Conservation (phyloP, 2,888 invertebrate species). For the Brachyptera putata region DNA sequence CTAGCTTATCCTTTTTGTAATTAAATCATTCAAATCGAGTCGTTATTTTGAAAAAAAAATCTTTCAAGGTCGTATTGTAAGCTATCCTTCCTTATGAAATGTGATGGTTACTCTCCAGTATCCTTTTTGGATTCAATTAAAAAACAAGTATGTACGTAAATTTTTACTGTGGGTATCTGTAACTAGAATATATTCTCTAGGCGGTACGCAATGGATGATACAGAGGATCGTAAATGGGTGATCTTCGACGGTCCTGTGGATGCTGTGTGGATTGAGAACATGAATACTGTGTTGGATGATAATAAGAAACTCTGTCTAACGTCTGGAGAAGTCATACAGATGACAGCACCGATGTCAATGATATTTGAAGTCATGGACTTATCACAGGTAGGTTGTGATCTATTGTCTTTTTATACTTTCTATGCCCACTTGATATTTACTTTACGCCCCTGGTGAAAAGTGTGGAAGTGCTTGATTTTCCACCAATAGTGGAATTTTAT, state of each 20-base stretch:
- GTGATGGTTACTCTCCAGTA: too few relatives aligned
- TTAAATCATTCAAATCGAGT: too few relatives aligned
- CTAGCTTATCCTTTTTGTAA: too few relatives aligned
- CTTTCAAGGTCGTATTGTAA: too few relatives aligned
- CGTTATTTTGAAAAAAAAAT: too few relatives aligned
- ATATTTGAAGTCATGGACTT: slow-evolving; percentile 87
- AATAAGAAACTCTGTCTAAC: slow-evolving; percentile 83
- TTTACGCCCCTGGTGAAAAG: background rate
- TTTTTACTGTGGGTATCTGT: too few relatives aligned
- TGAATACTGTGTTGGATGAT: slow-evolving; percentile 85
- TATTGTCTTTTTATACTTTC: background rate
- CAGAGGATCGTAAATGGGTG: slow-evolving; percentile 80
- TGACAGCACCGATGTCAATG: slow-evolving; percentile 76
- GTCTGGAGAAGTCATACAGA: slow-evolving; percentile 82
- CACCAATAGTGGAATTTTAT: too few relatives aligned
- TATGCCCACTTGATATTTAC: background rate
- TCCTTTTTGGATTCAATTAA: too few relatives aligned
- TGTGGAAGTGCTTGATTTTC: too few relatives aligned
- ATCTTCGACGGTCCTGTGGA: slow-evolving; percentile 90
- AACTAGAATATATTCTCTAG: too few relatives aligned
- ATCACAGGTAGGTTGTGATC: slow-evolving; percentile 50
- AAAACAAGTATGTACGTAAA: too few relatives aligned
- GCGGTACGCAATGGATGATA: slow-evolving; percentile 67
- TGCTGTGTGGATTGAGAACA: slow-evolving; percentile 86
- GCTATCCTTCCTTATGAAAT: too few relatives aligned